phyloP scores from a whole-genome alignment of 2,888 invertebrate genomes.

The Amphimallon solstitiale region DNA sequence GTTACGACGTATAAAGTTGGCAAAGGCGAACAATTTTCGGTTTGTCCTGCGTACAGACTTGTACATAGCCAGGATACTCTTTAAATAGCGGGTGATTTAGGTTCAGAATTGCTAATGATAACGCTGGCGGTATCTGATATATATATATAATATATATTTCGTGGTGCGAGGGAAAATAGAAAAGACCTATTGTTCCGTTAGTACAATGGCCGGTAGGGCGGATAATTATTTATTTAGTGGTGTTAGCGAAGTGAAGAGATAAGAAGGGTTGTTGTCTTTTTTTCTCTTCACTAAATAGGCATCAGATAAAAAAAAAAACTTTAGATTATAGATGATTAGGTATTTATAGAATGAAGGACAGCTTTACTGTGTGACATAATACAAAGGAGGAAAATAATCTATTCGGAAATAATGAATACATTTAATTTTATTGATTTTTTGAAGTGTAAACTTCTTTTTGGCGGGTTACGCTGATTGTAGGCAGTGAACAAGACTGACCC shows the following conservation, averaged over 20 bases:
- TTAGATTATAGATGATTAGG: slow-evolving; percentile 16
- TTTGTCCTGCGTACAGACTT: background rate
- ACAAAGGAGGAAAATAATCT: too few relatives aligned
- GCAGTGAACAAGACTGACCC: too few relatives aligned
- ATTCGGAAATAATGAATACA: too few relatives aligned
- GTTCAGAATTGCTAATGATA: slow-evolving; percentile 19
- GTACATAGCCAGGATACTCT: too few relatives aligned
- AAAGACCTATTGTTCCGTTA: slow-evolving; percentile 42
- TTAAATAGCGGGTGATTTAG: background rate
- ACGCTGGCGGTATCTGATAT: slow-evolving; percentile 7
- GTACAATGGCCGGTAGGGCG: slow-evolving; percentile 48
- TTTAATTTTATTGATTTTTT: too few relatives aligned
- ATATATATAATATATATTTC: slow-evolving; percentile 1
- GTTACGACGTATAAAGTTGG: background rate
- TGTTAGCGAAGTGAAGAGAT: slow-evolving; percentile 5
- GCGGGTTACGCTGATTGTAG: too few relatives aligned
- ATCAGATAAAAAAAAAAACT: slow-evolving; percentile 26
- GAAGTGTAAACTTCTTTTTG: too few relatives aligned
- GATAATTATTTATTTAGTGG: slow-evolving; percentile 51
- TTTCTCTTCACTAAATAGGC: background rate
- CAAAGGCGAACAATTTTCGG: background rate
- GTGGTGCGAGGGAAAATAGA: slow-evolving; percentile 35
- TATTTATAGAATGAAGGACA: background rate
- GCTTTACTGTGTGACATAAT: too few relatives aligned
- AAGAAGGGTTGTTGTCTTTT: background rate